Base-by-base conservation (phyloP, 2,888 invertebrate genomes). In the Actias luna region DNA sequence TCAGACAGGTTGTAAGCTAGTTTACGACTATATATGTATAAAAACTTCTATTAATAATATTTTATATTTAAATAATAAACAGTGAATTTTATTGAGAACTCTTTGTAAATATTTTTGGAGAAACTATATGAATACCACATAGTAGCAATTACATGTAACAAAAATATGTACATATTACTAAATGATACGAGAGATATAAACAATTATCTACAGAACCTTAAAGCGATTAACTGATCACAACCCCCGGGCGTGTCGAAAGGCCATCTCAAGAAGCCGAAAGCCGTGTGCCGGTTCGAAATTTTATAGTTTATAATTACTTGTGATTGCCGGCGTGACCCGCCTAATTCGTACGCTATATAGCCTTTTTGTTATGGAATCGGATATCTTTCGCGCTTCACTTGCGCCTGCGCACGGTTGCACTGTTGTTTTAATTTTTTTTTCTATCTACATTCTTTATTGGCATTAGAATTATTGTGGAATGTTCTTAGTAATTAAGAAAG, bases 301-400 rank as follows among this genome's bases (percentile, higher is more conserved):
- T 92, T 92, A 92, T 91, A 88, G 90, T 88, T 89, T 89, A 91
- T 92, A 92, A 92, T 92, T 92, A 89, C 88, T 69, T 66, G 73
- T 86, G 85, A 90, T 90, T 87, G 88, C 83, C 80, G 80, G 72
- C 87, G 85, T 84, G 85, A 84, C 84, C 83, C 75, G 78, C 70
- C 67, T 78, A 82, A 79, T 84, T 81, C 80, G 80, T 79, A 75
- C 74, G 78, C 72, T 60, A 36, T 61, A 31, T 62, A 22, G 57
- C 58, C 39, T 31, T 25, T 55, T 55, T 29, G 55, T 55, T 55
- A 55, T n/a, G n/a, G 55, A 55, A 55, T 29, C 55, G 16, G 8
- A 55, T 5, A 29, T 55, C 61, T 35, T 61, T 62, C 61, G 61
- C 61, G 50, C 42, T 55, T 66, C 52, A 66, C 35, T n/a, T 59